Evolutionary conservation across 2,797 vertebrate genomes (phyloP).

Genomic region (Hyperoplus immaculatus): DNA sequence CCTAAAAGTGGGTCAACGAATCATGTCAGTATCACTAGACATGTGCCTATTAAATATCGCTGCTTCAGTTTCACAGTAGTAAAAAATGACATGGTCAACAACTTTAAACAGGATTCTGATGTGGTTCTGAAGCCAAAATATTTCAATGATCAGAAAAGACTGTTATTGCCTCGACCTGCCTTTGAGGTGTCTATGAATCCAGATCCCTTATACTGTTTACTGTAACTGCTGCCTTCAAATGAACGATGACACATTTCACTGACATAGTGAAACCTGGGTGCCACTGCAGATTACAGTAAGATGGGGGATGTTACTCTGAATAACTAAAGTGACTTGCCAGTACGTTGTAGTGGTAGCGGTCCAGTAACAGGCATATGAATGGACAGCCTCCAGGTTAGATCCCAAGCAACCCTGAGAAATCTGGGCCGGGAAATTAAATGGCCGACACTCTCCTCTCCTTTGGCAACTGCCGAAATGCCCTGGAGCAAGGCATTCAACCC

Average conservation of each 20-base stretch:
- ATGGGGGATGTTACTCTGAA: slow-evolving; percentile 15
- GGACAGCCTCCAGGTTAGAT: slow-evolving; percentile 18
- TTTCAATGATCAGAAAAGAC: neutral
- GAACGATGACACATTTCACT: neutral
- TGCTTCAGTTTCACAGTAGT: neutral
- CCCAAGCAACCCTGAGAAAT: slow-evolving; percentile 38
- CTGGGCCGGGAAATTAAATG: slow-evolving; percentile 51
- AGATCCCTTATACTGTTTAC: too few relatives aligned
- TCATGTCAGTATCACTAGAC: slow-evolving; percentile 21
- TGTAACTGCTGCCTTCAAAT: neutral
- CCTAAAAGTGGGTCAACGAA: slow-evolving; percentile 58
- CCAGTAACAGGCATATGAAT: slow-evolving; percentile 35
- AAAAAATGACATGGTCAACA: slow-evolving; percentile 3
- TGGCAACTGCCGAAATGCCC: slow-evolving; percentile 54
- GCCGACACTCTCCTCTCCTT: slow-evolving; percentile 50
- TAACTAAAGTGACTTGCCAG: slow-evolving; percentile 19
- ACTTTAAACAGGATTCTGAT: neutral
- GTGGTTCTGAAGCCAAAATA: neutral
- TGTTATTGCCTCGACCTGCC: neutral
- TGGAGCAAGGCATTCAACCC: slow-evolving; percentile 78
- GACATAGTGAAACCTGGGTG: neutral
- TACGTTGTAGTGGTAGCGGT: neutral
- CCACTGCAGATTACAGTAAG: slow-evolving; percentile 10
- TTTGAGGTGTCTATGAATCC: neutral
- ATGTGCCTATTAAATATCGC: neutral